Evolutionary conservation across 2,888 invertebrate genomes (phyloP).

Genomic region (Chydorus sphaericus): DNA sequence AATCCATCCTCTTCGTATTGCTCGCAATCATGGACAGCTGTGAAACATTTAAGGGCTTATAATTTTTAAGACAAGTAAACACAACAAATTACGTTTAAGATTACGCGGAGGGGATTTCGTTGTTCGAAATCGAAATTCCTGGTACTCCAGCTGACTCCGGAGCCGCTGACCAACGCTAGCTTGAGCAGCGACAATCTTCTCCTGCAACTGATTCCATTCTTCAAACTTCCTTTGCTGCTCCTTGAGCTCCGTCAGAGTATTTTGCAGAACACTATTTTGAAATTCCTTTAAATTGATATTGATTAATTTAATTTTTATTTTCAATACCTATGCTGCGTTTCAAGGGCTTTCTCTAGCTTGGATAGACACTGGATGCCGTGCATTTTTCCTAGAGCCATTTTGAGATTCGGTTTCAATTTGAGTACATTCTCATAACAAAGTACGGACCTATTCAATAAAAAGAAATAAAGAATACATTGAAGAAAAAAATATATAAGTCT

Average conservation of each 20-base stretch:
- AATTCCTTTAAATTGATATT: background rate
- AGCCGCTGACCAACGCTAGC: slow-evolving; percentile 30
- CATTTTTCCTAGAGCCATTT: slow-evolving; percentile 43
- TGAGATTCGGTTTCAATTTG: slow-evolving; percentile 44
- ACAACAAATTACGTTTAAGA: background rate
- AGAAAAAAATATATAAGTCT: background rate
- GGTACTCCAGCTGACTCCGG: slow-evolving; percentile 26
- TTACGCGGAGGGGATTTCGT: slow-evolving; percentile 9
- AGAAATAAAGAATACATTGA: background rate
- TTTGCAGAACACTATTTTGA: slow-evolving; percentile 39
- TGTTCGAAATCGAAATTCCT: slow-evolving; percentile 21
- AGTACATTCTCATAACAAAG: slow-evolving; percentile 49
- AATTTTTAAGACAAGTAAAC: background rate
- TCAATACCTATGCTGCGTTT: slow-evolving; percentile 46
- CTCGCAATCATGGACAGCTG: slow-evolving; percentile 19
- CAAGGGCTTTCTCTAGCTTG: slow-evolving; percentile 44
- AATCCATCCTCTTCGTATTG: slow-evolving; percentile 22
- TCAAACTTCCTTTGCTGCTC: slow-evolving; percentile 47
- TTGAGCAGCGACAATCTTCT: slow-evolving; percentile 39
- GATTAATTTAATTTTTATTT: background rate
- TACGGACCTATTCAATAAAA: slow-evolving; percentile 36
- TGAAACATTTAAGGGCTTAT: background rate
- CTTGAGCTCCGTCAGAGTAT: slow-evolving; percentile 43
- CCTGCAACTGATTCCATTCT: slow-evolving; percentile 41
- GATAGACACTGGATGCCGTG: slow-evolving; percentile 52